A percentile compares a stretch with the other conserved stretches of the same genome.
Evolutionary conservation across 2,113 vertebrate species (phyloP).

Genomic region (Paramisgurnus dabryanus): DNA sequence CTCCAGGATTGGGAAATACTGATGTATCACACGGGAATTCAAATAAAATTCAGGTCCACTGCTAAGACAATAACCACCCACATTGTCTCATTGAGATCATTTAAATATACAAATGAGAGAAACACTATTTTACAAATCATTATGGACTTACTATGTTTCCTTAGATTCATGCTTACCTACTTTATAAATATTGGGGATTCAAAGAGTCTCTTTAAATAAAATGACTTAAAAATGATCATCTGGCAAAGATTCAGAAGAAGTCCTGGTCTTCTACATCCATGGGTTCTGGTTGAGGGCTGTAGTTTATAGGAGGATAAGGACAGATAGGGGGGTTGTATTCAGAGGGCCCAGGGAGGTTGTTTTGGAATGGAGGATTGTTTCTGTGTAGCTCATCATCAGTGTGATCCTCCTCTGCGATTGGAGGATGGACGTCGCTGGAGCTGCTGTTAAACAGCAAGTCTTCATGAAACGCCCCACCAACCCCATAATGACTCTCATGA

Average conservation of each 20-base stretch:
- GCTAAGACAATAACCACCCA: neutral
- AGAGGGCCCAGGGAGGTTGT: neutral
- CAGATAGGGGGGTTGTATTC: neutral
- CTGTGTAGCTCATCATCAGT: slow-evolving; percentile 42
- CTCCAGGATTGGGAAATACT: too few species aligned
- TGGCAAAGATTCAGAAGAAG: slow-evolving; percentile 28
- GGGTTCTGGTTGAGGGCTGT: slow-evolving; percentile 22
- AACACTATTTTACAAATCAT: neutral
- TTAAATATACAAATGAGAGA: neutral
- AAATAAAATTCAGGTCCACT: neutral
- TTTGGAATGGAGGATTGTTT: neutral
- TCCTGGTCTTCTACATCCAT: slow-evolving; percentile 44
- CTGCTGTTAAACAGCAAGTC: slow-evolving; percentile 68
- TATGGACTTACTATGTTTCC: neutral
- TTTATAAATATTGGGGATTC: neutral
- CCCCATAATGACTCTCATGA: slow-evolving; percentile 71
- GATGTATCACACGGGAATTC: neutral
- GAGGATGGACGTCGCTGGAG: neutral
- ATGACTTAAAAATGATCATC: neutral
- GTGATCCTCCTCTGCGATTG: slow-evolving; percentile 17
- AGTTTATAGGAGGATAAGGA: slow-evolving; percentile 31
- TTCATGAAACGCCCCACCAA: slow-evolving; percentile 74
- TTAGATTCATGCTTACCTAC: neutral
- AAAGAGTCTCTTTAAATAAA: neutral
- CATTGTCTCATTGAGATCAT: neutral